Evolutionary conservation across 2,113 vertebrate genomes (phyloP).

Genomic region (Macrotus californicus): DNA sequence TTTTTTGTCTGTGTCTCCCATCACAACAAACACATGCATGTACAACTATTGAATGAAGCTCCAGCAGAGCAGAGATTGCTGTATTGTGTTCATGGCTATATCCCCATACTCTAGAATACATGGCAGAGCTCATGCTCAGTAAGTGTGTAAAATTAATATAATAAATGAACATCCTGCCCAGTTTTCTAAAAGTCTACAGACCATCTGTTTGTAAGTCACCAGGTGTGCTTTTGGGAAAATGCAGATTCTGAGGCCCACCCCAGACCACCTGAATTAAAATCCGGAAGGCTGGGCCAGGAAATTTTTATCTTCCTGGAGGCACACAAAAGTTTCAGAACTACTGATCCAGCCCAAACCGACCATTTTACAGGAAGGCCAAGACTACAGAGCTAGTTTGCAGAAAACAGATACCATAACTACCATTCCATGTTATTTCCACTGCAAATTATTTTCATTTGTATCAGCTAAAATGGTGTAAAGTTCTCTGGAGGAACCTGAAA

Average conservation of each 20-base stretch:
- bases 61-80: neutral
- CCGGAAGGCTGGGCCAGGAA: neutral
- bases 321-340: neutral
- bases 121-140: neutral
- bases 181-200: neutral
- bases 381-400: neutral
- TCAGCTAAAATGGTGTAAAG: neutral
- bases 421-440: neutral
- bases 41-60: neutral
- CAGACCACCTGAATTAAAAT: neutral
- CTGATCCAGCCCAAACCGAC: neutral
- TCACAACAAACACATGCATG: neutral
- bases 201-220: neutral
- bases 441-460: neutral
- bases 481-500: neutral
- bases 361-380: neutral
- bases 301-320: neutral
- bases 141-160: neutral
- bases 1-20: neutral
- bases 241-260: neutral
- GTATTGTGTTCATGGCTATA: neutral
- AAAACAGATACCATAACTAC: neutral
- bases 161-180: neutral
- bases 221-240: neutral
- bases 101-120: neutral